These are phyloP conservation scores for Trissonchulus latispiculum DNA, from an alignment of 2,888 invertebrate genomes.

Conservation along the genomic window DNA sequence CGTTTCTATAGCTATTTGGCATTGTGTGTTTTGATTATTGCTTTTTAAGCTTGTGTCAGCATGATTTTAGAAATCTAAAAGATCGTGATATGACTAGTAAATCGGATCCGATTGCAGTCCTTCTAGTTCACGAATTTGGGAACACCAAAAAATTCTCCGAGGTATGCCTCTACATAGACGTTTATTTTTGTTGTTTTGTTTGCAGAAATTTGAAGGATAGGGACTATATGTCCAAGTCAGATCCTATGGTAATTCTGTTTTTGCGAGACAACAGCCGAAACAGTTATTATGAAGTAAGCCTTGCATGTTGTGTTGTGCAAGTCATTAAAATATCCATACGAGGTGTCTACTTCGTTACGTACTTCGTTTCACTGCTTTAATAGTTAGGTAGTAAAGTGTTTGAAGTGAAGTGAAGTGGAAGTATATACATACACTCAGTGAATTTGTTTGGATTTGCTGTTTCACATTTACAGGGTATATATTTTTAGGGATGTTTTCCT, in stretches of 20 bases:
- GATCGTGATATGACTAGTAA: constrained; percentile 50
- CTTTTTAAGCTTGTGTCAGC: too few species aligned
- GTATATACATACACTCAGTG: too few species aligned
- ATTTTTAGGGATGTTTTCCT: too few species aligned
- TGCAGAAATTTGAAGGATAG: constrained; percentile 20
- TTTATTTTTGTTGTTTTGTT: not conserved
- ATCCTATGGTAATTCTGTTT: constrained; percentile 51
- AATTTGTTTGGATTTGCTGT: too few species aligned
- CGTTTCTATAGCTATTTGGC: too few species aligned
- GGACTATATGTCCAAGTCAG: constrained; percentile 53
- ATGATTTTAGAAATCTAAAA: constrained; percentile 18
- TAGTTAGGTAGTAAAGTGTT: too few species aligned
- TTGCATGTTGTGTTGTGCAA: not conserved
- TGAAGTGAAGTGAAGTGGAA: too few species aligned
- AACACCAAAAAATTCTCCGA: not conserved
- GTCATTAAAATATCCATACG: not conserved
- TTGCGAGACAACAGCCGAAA: constrained; percentile 26
- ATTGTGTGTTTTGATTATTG: too few species aligned
- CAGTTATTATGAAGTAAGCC: constrained; percentile 4
- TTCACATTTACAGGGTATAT: too few species aligned
- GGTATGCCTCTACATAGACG: not conserved
- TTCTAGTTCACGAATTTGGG: constrained; percentile 32
- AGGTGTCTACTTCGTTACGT: not conserved
- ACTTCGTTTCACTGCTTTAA: too few species aligned
- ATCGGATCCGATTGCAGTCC: constrained; percentile 53